Base-by-base conservation (phyloP, 1,140 invertebrate genomes). In the Orius laevigatus region DNA sequence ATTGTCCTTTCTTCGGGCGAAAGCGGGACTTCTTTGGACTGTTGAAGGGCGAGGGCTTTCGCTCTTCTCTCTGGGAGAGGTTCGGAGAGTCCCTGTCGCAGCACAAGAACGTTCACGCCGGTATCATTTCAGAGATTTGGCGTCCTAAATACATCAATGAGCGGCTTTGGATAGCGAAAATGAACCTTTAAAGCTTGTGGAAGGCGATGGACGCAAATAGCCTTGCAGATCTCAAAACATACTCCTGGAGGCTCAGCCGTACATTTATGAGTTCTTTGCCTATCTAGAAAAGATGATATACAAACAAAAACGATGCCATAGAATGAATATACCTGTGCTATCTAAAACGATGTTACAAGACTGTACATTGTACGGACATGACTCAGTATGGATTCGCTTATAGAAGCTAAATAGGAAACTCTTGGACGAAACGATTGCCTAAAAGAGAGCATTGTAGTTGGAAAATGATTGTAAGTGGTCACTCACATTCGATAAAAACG, bases 321-420 rank as follows among this genome's bases (percentile, higher is more conserved):
- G 25, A 3, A 25, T 25, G 3, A 25, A 25, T 25, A 11, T 55
- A 79, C 84, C 71, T 89, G n/a, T 89, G 57, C n/a, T 88, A 87
- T 54, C 84, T 68, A 62, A 88, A 89, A 57, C n/a, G 69, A 80
- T 70, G 47, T 78, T 73, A 62, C 85, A 89, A 3, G 72, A n/a
- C 71, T 39, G 76, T 76, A 61, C 85, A 90, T 79, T 80, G 57
- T 87, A 88, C 2, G 81, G 80, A n/a, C 77, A 84, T 82, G 1
- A 72, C 79, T 32, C 81, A 2, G 83, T 87, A 55, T 88, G 84
- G 54, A 87, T 88, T 54, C 84, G 70, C 51, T 78, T 69, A 62
- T 90, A 84, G n/a, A n/a, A 1, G 88, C 84, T 55, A 88, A 65
- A 62, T 87, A 88, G 0, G 84, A 87, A 15, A 89, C 84, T 46